phyloP scores from a whole-genome alignment of 2,113 vertebrate species.

The Lethenteron reissneri region DNA sequence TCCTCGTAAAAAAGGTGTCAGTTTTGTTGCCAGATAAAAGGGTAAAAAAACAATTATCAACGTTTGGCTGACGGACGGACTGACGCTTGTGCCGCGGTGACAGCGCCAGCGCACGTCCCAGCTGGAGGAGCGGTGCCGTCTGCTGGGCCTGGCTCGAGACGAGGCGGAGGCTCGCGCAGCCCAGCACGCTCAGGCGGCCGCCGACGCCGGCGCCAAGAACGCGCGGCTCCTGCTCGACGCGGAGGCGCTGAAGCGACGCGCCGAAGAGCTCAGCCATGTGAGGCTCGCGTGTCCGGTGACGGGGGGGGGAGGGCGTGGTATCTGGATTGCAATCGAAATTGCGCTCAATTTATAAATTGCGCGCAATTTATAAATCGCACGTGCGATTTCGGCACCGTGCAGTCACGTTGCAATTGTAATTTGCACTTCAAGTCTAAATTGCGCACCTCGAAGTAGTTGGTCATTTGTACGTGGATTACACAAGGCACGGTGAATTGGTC shows the following conservation, averaged over 20 bases:
- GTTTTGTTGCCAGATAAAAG: no score
- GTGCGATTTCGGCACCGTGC: background rate
- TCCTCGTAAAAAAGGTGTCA: no score
- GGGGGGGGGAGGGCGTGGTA: background rate
- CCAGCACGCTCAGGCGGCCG: conserved; percentile 47
- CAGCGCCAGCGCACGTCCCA: conserved; percentile 47
- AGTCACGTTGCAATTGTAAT: background rate
- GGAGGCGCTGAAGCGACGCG: conserved; percentile 32
- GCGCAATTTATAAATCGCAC: background rate
- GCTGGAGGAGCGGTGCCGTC: conserved; percentile 54
- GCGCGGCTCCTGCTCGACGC: conserved; percentile 33
- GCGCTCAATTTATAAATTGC: background rate
- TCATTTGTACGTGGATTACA: no score
- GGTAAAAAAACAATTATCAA: no score
- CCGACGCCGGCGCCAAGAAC: conserved; percentile 39
- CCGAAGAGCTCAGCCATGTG: conserved; percentile 68
- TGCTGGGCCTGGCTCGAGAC: conserved; percentile 35
- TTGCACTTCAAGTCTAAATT: background rate
- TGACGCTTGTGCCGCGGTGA: background rate
- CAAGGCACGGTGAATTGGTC: no score
- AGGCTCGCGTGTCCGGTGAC: background rate
- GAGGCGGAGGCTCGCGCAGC: conserved; percentile 42
- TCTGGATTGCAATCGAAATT: background rate
- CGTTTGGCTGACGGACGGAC: no score
- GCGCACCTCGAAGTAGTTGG: no score